phyloP scores from a whole-genome alignment of 2,113 vertebrate species.

The Stigmatopora nigra region DNA sequence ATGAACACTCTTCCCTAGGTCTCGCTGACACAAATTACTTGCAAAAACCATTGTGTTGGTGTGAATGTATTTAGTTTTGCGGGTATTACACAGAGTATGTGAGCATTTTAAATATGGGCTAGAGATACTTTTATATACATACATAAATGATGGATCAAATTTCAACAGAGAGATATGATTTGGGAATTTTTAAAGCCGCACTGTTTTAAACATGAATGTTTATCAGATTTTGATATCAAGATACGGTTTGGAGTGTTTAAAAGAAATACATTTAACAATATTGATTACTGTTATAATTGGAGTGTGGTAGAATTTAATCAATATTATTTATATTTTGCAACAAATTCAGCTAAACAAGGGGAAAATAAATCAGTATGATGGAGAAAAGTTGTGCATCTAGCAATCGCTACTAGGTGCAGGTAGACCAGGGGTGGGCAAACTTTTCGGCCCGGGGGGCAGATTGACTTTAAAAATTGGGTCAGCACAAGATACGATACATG shows the following conservation, averaged over 20 bases:
- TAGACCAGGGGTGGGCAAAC: no score
- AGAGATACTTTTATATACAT: background rate
- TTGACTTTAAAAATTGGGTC: no score
- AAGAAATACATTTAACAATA: no score
- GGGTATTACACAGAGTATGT: background rate
- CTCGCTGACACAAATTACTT: constrained; percentile 29
- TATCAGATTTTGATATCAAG: no score
- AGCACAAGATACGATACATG: no score
- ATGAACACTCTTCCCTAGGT: constrained; percentile 34
- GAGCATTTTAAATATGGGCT: no score
- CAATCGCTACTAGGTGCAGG: background rate
- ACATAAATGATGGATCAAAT: background rate
- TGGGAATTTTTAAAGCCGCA: no score
- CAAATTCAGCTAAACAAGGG: background rate
- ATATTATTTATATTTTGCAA: background rate
- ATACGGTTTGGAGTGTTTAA: no score
- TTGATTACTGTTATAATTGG: background rate
- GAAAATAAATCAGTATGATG: background rate
- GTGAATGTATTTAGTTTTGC: background rate
- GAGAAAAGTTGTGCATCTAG: background rate
- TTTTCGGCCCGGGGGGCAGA: no score
- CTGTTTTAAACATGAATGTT: no score
- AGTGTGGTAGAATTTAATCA: background rate
- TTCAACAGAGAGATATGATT: background rate
- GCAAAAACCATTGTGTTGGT: constrained; percentile 12